A percentile compares a stretch with the other conserved stretches of the same genome.
phyloP scores from a whole-genome alignment of 2,888 invertebrate species.

The Lycia hirtaria region DNA sequence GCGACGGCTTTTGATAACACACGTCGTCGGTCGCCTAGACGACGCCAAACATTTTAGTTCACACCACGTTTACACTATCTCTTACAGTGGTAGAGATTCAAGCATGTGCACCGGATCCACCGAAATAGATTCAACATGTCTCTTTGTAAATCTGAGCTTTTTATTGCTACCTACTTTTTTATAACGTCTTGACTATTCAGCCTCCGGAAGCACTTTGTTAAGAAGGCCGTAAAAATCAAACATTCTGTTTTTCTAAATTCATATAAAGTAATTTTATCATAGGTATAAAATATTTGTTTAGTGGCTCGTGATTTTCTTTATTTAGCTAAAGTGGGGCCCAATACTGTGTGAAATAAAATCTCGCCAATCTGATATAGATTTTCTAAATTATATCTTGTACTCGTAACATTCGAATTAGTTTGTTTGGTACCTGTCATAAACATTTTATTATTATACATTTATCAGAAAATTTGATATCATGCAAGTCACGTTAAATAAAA shows the following conservation, averaged over 20 bases:
- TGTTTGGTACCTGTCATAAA: too few relatives aligned
- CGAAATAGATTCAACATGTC: conserved; percentile 38
- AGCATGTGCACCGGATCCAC: conserved; percentile 29
- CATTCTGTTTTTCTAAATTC: conserved; percentile 24
- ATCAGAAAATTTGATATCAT: not conserved
- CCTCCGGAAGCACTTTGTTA: conserved; percentile 59
- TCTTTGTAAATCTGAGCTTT: conserved; percentile 30
- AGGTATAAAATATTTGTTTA: conserved; percentile 7
- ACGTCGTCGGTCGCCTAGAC: conserved; percentile 38
- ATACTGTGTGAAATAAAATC: not conserved
- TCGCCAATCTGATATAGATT: too few relatives aligned
- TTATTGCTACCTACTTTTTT: conserved; percentile 44
- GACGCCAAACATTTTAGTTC: conserved; percentile 31
- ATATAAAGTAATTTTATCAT: conserved; percentile 16
- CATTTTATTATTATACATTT: too few relatives aligned
- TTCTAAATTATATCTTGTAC: too few relatives aligned
- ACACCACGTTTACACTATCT: conserved; percentile 15
- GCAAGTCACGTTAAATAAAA: not conserved
- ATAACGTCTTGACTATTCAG: conserved; percentile 48
- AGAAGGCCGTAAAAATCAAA: conserved; percentile 56
- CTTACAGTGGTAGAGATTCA: too few relatives aligned
- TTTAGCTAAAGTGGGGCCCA: not conserved
- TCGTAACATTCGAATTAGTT: too few relatives aligned
- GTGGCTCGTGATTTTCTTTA: too few relatives aligned
- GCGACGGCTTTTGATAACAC: conserved; percentile 35